Conservation (phyloP, 2,797 vertebrate genomes). For the Vespertilio murinus region DNA sequence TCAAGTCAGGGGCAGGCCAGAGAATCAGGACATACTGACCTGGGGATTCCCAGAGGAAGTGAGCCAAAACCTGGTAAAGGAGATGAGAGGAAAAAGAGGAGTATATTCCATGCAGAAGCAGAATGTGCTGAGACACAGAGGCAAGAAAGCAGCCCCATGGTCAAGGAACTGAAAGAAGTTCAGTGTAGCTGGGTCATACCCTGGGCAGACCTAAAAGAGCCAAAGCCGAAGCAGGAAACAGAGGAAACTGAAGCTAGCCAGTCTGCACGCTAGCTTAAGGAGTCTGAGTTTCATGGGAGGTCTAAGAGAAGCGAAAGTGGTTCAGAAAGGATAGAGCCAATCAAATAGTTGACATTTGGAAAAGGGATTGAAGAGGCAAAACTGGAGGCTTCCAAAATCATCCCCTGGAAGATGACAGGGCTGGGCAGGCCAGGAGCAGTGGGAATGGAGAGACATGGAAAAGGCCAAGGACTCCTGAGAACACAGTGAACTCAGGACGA, state of each 20-base stretch:
- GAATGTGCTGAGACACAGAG: neutral
- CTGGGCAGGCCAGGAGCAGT: neutral
- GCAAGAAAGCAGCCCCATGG: neutral
- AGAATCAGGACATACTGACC: neutral
- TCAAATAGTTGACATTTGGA: neutral
- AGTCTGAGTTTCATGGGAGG: neutral
- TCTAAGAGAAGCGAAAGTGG: slow-evolving; percentile 6
- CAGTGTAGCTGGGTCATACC: neutral
- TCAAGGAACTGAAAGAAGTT: neutral
- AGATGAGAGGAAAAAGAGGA: neutral
- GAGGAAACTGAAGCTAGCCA: neutral
- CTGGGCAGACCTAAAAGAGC: slow-evolving; percentile 3
- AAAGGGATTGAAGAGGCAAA: slow-evolving; percentile 47
- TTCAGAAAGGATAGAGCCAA: neutral
- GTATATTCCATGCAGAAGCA: neutral
- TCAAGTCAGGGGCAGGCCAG: neutral
- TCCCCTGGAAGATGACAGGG: neutral
- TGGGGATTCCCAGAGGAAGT: neutral
- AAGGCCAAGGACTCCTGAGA: neutral
- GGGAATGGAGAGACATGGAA: neutral
- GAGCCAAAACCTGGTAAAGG: neutral
- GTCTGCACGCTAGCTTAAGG: neutral
- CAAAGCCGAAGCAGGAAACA: neutral
- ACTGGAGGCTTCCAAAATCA: slow-evolving; percentile 15
- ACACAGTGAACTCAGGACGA: neutral